phyloP scores from a whole-genome alignment of 2,888 invertebrate species.

The Eupithecia subumbrata region DNA sequence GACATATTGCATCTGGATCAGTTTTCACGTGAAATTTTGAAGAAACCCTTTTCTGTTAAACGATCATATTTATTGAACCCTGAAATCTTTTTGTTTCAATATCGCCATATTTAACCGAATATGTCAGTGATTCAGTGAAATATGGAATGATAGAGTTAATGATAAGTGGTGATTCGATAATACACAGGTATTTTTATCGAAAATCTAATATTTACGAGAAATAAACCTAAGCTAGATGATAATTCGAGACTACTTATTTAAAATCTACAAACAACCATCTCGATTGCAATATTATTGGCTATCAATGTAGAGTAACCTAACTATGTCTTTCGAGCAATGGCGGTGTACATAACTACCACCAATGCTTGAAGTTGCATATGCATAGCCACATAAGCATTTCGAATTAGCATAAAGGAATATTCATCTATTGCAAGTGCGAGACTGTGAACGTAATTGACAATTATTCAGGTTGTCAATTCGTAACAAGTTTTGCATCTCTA shows the following conservation, averaged over 20 bases:
- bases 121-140: neutral
- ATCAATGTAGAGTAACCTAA: neutral
- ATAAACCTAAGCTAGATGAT: too few relatives aligned
- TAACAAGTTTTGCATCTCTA: constrained; percentile 40
- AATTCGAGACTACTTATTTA: neutral
- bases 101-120: neutral
- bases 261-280: neutral
- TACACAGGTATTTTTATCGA: too few relatives aligned
- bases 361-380: constrained; percentile 41
- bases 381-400: constrained; percentile 47
- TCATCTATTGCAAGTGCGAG: constrained; percentile 50
- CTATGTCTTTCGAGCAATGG: neutral
- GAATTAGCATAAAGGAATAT: constrained; percentile 74
- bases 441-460: constrained; percentile 50
- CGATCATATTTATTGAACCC: neutral
- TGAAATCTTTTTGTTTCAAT: neutral
- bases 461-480: constrained; percentile 40
- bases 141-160: neutral
- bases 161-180: too few relatives aligned
- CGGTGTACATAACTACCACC: neutral
- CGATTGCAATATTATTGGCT: neutral
- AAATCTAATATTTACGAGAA: too few relatives aligned
- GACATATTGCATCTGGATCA: neutral
- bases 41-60: neutral
- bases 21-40: neutral